Conservation (phyloP, 2,888 invertebrate species). For the Drosophila mulleri region DNA sequence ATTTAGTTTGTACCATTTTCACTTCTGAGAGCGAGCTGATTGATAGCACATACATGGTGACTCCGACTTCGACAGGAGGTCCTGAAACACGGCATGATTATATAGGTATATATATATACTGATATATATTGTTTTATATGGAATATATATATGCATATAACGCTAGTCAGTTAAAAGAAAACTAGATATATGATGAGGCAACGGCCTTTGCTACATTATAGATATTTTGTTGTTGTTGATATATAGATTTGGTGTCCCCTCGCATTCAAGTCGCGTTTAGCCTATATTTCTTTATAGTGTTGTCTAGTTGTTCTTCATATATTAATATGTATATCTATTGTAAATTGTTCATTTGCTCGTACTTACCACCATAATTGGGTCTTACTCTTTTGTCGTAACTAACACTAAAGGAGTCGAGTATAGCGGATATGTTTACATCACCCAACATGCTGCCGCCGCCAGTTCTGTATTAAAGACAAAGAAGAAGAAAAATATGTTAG, state of each 20-base stretch:
- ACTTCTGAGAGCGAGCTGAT: conserved; percentile 99
- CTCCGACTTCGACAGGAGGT: conserved; percentile 98
- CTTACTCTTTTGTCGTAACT: conserved; percentile 99
- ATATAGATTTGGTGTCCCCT: conserved; percentile 39
- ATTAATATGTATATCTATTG: conserved; percentile 16
- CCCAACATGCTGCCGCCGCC: conserved; percentile 91
- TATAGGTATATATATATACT: conserved; percentile 22
- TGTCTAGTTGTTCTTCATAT: conserved; percentile 28
- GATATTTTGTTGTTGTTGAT: background rate
- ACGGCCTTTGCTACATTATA: conserved; percentile 23
- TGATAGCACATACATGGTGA: conserved; percentile 99
- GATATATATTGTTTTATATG: conserved; percentile 7
- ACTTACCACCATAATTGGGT: conserved; percentile 99
- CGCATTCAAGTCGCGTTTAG: conserved; percentile 51
- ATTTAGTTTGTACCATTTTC: conserved; percentile 93
- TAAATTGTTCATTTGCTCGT: conserved; percentile 33
- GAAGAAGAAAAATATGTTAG: background rate
- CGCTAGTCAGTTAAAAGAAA: conserved; percentile 15
- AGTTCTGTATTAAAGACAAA: conserved; percentile 75
- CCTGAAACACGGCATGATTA: conserved; percentile 88
- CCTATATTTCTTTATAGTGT: conserved; percentile 56
- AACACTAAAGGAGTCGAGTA: conserved; percentile 97
- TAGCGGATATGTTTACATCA: conserved; percentile 97
- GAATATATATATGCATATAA: conserved; percentile 4
- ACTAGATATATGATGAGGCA: conserved; percentile 1